Conservation (phyloP, 2,797 vertebrate genomes). For the Hoplostethus atlanticus region DNA sequence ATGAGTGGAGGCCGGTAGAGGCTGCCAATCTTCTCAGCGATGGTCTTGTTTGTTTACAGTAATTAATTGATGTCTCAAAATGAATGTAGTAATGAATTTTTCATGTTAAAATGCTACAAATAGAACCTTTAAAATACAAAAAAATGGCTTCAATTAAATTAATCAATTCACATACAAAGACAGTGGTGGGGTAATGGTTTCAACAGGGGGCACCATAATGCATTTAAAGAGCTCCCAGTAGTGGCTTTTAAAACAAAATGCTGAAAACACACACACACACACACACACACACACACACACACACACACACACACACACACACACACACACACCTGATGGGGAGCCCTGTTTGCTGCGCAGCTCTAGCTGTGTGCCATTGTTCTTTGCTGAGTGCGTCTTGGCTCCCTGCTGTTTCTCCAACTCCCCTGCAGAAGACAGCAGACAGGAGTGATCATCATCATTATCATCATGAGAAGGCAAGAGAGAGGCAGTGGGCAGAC, state of each 20-base stretch:
- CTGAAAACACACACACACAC: neutral
- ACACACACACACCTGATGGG: constrained; percentile 74
- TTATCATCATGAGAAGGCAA: constrained; percentile 29
- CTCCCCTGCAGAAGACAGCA: constrained; percentile 88
- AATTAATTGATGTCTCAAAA: no score
- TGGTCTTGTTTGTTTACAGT: no score
- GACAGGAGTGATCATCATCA: constrained; percentile 36
- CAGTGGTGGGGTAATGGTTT: neutral
- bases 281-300: constrained; percentile 10
- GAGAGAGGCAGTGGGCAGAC: neutral
- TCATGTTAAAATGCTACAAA: no score
- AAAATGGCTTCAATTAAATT: no score
- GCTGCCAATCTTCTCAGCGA: no score
- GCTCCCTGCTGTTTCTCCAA: constrained; percentile 96
- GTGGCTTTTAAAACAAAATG: constrained; percentile 38
- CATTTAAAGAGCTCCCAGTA: constrained; percentile 20
- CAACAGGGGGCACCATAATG: neutral
- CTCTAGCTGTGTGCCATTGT: constrained; percentile 91
- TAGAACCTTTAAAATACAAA: no score
- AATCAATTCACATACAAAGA: neutral
- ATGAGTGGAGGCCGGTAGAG: no score
- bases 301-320: constrained; percentile 52
- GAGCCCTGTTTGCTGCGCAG: constrained; percentile 88
- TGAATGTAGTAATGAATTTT: no score
- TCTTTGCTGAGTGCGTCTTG: constrained; percentile 90